phyloP scores from a whole-genome alignment of 2,888 invertebrate genomes.

The Theretra japonica region DNA sequence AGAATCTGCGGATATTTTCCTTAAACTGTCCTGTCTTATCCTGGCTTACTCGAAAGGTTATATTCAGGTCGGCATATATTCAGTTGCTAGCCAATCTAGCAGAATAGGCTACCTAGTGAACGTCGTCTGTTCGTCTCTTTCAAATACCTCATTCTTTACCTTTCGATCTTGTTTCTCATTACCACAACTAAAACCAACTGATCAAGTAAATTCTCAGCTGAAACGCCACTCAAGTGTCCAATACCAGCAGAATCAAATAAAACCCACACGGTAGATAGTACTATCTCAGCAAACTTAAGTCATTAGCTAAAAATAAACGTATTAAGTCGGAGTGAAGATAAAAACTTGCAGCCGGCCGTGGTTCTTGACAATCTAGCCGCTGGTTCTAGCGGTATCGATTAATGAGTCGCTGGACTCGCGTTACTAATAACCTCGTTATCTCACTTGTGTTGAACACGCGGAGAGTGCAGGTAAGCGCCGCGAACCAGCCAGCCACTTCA shows the following conservation, averaged over 20 bases:
- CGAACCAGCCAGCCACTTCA: slow-evolving; percentile 3
- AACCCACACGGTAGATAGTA: slow-evolving; percentile 3
- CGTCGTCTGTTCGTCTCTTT: no score
- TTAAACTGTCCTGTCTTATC: no score
- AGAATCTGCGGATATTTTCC: no score
- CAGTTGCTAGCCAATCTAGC: no score
- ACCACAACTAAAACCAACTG: not conserved
- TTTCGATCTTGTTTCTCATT: no score
- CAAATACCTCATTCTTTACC: no score
- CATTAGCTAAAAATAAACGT: slow-evolving; percentile 7
- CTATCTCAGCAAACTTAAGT: slow-evolving; percentile 3
- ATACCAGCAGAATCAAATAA: not conserved
- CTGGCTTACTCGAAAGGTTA: no score
- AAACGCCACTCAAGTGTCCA: not conserved
- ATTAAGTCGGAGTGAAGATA: not conserved
- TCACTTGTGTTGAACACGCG: not conserved
- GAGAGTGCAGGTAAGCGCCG: slow-evolving; percentile 11
- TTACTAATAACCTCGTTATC: slow-evolving; percentile 11
- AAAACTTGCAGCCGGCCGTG: not conserved
- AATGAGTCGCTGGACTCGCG: slow-evolving; percentile 15
- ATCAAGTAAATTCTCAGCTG: not conserved
- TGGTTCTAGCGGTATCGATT: slow-evolving; percentile 8
- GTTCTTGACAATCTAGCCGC: slow-evolving; percentile 8
- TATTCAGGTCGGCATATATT: no score
- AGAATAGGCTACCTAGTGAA: no score